Base-by-base conservation (phyloP, 2,113 vertebrate species). In the Python bivittatus region DNA sequence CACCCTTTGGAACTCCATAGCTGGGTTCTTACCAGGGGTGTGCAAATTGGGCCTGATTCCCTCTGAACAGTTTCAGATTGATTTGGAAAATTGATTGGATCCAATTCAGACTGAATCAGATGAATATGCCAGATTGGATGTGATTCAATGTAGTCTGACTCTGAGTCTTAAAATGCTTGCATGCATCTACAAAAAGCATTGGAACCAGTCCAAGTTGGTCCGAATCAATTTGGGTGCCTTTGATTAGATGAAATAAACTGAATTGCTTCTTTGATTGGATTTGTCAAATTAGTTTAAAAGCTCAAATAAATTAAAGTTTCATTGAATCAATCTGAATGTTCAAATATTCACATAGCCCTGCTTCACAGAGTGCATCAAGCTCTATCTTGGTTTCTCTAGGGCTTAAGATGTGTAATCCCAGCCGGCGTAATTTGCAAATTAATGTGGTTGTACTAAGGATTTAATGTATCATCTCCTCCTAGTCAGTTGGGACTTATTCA, bases 1-100 rank as follows among this genome's bases (percentile, higher is more conserved):
- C 61, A 0, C 11, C 61, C 61, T 12, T 12, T n/a, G 12, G 2
- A n/a, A 6, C 4, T 1, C 11, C 4, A 1, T 29, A 68, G 1
- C 8, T 27, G 58, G 23, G 2, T 23, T 60, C 58, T 60, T 60
- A 60, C 23, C 8, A 58, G 57, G 57, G 58, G 7, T 60, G 23
- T 7, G 7, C 58, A 6, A 29, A 12, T 12, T 33, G 64, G n/a
- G 29, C 64, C 29, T 5, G 1, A 33, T 7, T 33, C n/a, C 68
- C 17, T 33, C 68, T 2, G 1, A 7, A 33, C 5, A 2, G 64
- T 72, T 33, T 72, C 64, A 33, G n/a, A 17, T 25, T 10, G 68
- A 20, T 38, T 79, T 38, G 64, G 13, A 33, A 33, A 33, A 72
- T 6, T 2, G 64, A 72, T 72, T 33, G 13, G n/a, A 72, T 72